phyloP scores from a whole-genome alignment of 2,888 invertebrate genomes.

The Linyphia triangularis region DNA sequence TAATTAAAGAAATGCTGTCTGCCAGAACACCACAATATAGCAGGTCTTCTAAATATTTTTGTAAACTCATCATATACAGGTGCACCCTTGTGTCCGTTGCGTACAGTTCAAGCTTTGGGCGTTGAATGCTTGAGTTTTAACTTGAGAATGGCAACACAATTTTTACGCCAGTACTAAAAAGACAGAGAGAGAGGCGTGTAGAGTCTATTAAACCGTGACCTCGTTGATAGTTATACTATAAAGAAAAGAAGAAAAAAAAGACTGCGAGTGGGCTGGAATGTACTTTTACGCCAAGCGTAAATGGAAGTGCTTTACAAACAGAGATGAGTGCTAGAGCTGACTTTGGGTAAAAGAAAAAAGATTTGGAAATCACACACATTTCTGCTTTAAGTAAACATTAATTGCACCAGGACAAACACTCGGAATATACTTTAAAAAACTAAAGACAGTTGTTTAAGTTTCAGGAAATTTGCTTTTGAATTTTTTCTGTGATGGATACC shows the following conservation, averaged over 20 bases:
- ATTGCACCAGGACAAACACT: not conserved
- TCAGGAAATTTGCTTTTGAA: too few relatives aligned
- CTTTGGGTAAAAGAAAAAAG: not conserved
- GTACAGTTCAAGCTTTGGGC: too few relatives aligned
- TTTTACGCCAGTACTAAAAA: not conserved
- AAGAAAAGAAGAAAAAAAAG: not conserved
- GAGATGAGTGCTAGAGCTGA: not conserved
- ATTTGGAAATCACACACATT: not conserved
- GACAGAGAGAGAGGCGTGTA: not conserved
- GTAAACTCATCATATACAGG: too few relatives aligned
- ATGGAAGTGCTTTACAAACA: not conserved
- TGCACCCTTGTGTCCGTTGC: too few relatives aligned
- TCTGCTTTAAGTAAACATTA: not conserved
- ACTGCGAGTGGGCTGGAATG: not conserved
- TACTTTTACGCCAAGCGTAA: not conserved
- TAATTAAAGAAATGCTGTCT: too few relatives aligned
- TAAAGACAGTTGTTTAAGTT: too few relatives aligned
- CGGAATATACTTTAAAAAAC: too few relatives aligned
- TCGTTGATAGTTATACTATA: not conserved
- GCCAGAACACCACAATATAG: too few relatives aligned
- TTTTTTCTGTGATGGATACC: too few relatives aligned
- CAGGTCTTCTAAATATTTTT: too few relatives aligned
- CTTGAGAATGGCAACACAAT: too few relatives aligned
- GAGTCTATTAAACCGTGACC: not conserved
- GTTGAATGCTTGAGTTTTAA: too few relatives aligned